phyloP scores from a whole-genome alignment of 2,888 invertebrate species.

The Lumbricus terrestris region DNA sequence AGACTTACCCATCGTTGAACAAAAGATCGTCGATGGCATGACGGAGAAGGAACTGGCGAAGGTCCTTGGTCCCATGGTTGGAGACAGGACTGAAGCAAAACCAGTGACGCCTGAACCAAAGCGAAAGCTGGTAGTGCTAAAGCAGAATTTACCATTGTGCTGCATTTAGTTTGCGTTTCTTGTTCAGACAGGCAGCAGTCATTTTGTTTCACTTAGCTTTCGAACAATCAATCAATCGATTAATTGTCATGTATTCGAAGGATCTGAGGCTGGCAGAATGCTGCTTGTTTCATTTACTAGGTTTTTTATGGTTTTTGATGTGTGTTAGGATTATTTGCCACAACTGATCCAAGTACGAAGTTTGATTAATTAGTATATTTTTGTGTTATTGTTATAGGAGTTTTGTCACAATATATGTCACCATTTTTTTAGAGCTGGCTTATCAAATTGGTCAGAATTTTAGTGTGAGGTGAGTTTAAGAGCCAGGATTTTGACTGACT shows the following conservation, averaged over 20 bases:
- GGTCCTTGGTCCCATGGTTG: background rate
- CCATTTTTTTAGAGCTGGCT: too few species aligned
- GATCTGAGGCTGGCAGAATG: too few species aligned
- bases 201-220: background rate
- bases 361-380: too few species aligned
- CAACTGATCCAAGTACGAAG: too few species aligned
- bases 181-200: background rate
- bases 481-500: background rate
- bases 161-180: background rate
- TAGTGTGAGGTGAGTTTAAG: background rate
- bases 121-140: constrained; percentile 10
- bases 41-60: background rate
- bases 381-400: too few species aligned
- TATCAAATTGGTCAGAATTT: too few species aligned
- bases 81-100: background rate
- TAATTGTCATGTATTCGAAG: too few species aligned
- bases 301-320: too few species aligned
- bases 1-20: background rate
- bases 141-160: background rate
- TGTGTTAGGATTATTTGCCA: too few species aligned
- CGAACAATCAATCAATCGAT: background rate
- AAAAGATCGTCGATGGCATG: background rate
- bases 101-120: background rate
- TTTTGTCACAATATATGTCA: too few species aligned
- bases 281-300: too few species aligned